These are phyloP conservation scores for Pygocentrus nattereri DNA, from an alignment of 2,797 vertebrate species.

Conservation along the genomic window DNA sequence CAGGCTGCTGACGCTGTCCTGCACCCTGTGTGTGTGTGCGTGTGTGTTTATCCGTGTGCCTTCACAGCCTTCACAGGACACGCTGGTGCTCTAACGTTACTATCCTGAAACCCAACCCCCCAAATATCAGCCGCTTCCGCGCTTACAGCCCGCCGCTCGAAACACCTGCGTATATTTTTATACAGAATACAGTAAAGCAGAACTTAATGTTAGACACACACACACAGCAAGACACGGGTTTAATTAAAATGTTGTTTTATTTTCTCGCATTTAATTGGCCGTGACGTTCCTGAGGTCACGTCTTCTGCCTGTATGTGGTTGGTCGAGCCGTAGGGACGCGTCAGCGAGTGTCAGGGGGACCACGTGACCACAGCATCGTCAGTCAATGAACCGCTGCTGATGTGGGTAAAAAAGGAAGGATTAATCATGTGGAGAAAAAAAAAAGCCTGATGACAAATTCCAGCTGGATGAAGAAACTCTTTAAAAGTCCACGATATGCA, in stretches of 20 bases:
- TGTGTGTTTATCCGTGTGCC: slow-evolving; percentile 45
- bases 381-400: background rate
- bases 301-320: slow-evolving; percentile 46
- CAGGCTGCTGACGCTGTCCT: slow-evolving; percentile 33
- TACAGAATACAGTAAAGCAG: background rate
- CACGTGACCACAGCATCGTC: slow-evolving; percentile 42
- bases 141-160: slow-evolving; percentile 28
- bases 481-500: no score
- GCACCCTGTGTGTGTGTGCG: slow-evolving; percentile 52
- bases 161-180: background rate
- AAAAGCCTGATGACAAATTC: no score
- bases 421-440: background rate
- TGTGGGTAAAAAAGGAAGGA: background rate
- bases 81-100: slow-evolving; percentile 31
- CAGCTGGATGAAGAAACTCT: no score
- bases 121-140: slow-evolving; percentile 68
- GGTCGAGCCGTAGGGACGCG: slow-evolving; percentile 27
- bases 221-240: background rate
- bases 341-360: slow-evolving; percentile 60
- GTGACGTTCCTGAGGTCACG: slow-evolving; percentile 70
- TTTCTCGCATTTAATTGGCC: slow-evolving; percentile 41
- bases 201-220: background rate
- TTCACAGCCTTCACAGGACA: slow-evolving; percentile 40
- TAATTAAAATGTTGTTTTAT: background rate
- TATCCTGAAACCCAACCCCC: slow-evolving; percentile 56